Evolutionary conservation across 2,888 invertebrate genomes (phyloP), one percentile per base, ranked within the genome.

Genomic region (Aspidiotus destructor): DNA sequence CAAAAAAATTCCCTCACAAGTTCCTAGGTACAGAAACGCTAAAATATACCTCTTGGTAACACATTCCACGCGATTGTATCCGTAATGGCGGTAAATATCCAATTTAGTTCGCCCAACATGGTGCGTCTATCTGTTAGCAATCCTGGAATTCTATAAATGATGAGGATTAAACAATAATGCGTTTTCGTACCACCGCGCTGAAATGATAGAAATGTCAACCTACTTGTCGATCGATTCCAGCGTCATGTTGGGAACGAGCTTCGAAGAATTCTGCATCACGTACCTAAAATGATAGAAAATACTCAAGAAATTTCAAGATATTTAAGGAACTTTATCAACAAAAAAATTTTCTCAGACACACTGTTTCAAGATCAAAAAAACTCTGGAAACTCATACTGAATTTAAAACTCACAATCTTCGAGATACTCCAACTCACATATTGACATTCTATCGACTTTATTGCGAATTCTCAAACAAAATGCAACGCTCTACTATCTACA

Each of bases 61-160:
- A 90, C 91, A 77, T 96, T 96, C 98, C 98, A 99, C 0, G 99
- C 99, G 76, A 99, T 98, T 10, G 99, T 99, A 78, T 99, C 99
- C 0, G 99, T 99, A 74, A 99, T 96, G 58, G 99, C 98, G 2
- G 99, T 99, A 80, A 99, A 99, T 77, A 99, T 97, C 99, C 99
- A 99, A 82, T 99, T 99, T 70, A 99, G 81, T 80, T 99, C 98
- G 61, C 99, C 99, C 73, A 98, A 83, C 92, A 98, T 94, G 41
- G 99, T 97, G 74, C 95, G 84, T 17, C 97, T 83, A 80, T 98
- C 97, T 73, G 89, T 90, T 73, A 96, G 84, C 76, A 90, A 89
- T 1, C 99, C 99, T 8, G 98, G 98, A 74, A 99, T 93, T 79
- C 92, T 92, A 73, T 60, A 73, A 62, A 62, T 70, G 64, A 65